Base-by-base conservation (phyloP, 2,888 invertebrate species). In the Bombyx huttoni region DNA sequence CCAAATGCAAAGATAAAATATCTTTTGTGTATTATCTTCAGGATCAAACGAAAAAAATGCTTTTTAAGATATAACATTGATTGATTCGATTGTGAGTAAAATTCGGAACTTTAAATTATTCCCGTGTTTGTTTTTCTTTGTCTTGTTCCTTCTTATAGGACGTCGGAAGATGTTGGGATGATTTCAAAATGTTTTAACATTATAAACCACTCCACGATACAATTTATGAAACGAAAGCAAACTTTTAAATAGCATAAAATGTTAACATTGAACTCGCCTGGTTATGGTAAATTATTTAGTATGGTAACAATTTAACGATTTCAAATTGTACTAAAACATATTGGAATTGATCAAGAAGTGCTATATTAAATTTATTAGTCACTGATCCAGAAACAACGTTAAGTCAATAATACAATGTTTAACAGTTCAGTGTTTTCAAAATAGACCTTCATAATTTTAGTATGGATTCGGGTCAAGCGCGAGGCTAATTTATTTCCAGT, bases 1-100 rank as follows among this genome's bases (percentile, higher is more conserved):
- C 82, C 81, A 82, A 79, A 58, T 61, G 63, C 61, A 67, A 62
- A 67, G 63, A 70, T 69, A 67, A 66, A 69, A 65, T 64, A 62
- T 61, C 63, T 65, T 67, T 73, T 72, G 65, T 64, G 61, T 61
- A 65, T 53, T 62, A 64, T 58, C 62, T 50, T 50, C 34, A 40
- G 47, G 40, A 52, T 52, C 50, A 52, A 40, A 47, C 48, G 49
- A 24, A 49, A 49, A 24, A 33, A 50, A 47, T 48, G 47, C 48
- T 50, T 52, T 47, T 52, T 48, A 13, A 14, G 49, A 48, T 40
- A 34, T 14, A 50, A 52, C 52, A 52, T 45, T 52, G 52, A 50
- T 52, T 50, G 34, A 52, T 52, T 49, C 24, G 47, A 8, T 40
- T 48, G 48, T 35, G 13, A 35, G 13, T 40, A 40, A 50, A 40